Base-by-base conservation (phyloP, 1,140 invertebrate species). In the Triops cancriformis region DNA sequence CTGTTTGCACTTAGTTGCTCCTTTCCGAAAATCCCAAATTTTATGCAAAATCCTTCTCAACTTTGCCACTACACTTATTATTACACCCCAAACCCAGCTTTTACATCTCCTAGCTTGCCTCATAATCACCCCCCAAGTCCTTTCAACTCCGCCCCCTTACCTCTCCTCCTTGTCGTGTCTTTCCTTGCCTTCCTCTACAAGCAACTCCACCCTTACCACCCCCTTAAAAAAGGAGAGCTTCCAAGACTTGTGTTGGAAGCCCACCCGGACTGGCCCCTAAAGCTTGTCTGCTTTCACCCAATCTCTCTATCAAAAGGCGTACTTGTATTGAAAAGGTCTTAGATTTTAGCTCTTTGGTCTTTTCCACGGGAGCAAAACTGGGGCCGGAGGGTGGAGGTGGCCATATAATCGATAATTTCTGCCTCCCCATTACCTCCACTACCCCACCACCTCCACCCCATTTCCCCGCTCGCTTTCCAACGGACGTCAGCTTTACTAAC, bases 261-360 rank as follows among this genome's bases (percentile, higher is more conserved):
- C 31, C 31, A 37, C 51, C 51, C 51, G 18, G 14, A 18, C 23
- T 64, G 51, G 51, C 14, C 23, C 23, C 9, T 64, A 64, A 64
- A 64, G 51, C 51, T 64, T 23, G n/a, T 64, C n/a, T 64, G 51
- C 51, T 64, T 18, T 64, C 51, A 23, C 23, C 51, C 51, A 64
- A 64, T 64, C 51, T 64, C n/a, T 64, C n/a, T 64, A 64, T 64
- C 51, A 64, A 64, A 64, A 64, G 51, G 10, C 51, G 51, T 18
- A 64, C 51, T 64, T 64, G 51, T 64, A 64, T 64, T 64, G 51
- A 64, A 64, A 64, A 64, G 51, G 51, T 64, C 51, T 64, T 64
- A 64, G 14, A 18, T 14, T 64, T 64, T 23, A 6, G 14, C 23
- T 64, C 51, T 64, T 64, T 64, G 51, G 51, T 64, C 51, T 64